Evolutionary conservation across 2,888 invertebrate genomes (phyloP), one percentile per base, ranked within the genome.

Genomic region (Rhopalosiphum nymphaeae): DNA sequence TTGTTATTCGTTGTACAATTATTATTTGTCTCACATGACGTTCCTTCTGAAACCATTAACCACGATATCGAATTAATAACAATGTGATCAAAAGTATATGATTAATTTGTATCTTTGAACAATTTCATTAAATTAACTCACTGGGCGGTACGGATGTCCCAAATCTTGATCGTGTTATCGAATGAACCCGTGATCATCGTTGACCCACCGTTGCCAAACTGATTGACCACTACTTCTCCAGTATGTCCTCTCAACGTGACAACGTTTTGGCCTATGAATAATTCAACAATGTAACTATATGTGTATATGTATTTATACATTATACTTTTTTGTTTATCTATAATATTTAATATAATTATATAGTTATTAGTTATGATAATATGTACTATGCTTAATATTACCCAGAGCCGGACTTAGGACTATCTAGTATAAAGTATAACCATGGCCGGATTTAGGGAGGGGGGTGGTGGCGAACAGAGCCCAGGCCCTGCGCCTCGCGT

Each of bases 171-270:
- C 21, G 97, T 97, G 94, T 97, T 97, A 95, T 98, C 98, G 95
- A 98, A 98, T 5, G 98, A 98, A 13, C 98, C 98, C 0, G 98
- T 98, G 95, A 98, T 97, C 94, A 98, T 96, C 91, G 97, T 96
- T 95, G 97, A 97, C 0, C 98, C 98, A 95, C 97, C 97, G 25
- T 96, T 97, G 95, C 97, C 97, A 95, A 98, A 98, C 95, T 97
- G 97, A 26, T 98, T 96, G 0, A 97, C 97, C 93, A 98, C 97
- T 91, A 98, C 97, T 96, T 98, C 98, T 1, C 97, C 98, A 2
- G 97, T 97, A 95, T 98, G 98, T 1, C 97, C 97, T n/a, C 95
- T 95, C 95, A 97, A 96, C 25, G 88, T 88, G 29, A 42, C 92
- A 46, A 92, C 1, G 26, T 88, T 92, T 78, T 92, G 92, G 5